A percentile compares a stretch with the other conserved stretches of the same genome.
Evolutionary conservation across 2,113 vertebrate genomes (phyloP).

Genomic region (Pygoscelis adeliae): DNA sequence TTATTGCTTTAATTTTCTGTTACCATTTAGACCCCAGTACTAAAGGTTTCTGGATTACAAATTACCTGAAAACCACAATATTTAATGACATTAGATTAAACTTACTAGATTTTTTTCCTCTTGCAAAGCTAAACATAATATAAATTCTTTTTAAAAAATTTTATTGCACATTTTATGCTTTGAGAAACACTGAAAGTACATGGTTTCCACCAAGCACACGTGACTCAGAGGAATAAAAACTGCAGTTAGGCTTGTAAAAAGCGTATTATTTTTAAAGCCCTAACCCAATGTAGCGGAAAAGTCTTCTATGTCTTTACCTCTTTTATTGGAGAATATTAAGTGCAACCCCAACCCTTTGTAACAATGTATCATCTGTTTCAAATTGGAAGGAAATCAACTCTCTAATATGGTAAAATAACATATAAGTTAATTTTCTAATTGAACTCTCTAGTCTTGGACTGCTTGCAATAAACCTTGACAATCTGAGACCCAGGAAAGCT

Average conservation of each 20-base stretch:
- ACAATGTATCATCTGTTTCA: slow-evolving; percentile 75
- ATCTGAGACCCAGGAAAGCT: slow-evolving; percentile 5
- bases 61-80: slow-evolving; percentile 64
- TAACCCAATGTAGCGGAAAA: slow-evolving; percentile 73
- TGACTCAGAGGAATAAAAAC: slow-evolving; percentile 61
- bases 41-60: slow-evolving; percentile 68
- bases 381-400: slow-evolving; percentile 76
- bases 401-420: slow-evolving; percentile 75
- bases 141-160: slow-evolving; percentile 45
- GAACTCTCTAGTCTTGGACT: slow-evolving; percentile 64
- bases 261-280: slow-evolving; percentile 54
- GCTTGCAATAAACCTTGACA: slow-evolving; percentile 59
- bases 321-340: slow-evolving; percentile 74
- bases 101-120: slow-evolving; percentile 16
- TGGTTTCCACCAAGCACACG: slow-evolving; percentile 52
- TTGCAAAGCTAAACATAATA: slow-evolving; percentile 54
- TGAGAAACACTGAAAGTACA: slow-evolving; percentile 45
- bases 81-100: slow-evolving; percentile 68
- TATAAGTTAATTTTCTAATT: slow-evolving; percentile 70
- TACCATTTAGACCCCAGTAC: slow-evolving; percentile 1
- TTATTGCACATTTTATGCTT: slow-evolving; percentile 66
- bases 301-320: slow-evolving; percentile 66
- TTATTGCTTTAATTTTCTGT: slow-evolving; percentile 38
- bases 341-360: slow-evolving; percentile 63
- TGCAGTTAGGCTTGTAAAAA: slow-evolving; percentile 70